These are phyloP conservation scores for Bucco capensis DNA, from an alignment of 2,113 vertebrate species.

Conservation along the genomic window DNA sequence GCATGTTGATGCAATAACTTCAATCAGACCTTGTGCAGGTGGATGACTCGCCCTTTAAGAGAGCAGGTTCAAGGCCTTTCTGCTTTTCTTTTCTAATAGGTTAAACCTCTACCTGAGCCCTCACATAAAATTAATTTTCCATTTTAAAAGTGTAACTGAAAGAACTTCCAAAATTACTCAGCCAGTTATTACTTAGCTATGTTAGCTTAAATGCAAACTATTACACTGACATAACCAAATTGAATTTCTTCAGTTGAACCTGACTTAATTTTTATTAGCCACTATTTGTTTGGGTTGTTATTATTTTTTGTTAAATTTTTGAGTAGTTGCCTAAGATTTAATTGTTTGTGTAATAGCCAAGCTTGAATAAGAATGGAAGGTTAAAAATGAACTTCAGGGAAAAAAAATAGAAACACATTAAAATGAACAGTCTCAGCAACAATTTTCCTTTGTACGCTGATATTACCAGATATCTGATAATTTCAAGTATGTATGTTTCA, in stretches of 20 bases:
- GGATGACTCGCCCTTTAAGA: neutral
- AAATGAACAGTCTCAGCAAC: neutral
- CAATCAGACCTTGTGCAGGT: neutral
- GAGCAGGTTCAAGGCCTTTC: neutral
- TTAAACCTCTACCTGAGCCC: neutral
- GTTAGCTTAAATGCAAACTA: neutral
- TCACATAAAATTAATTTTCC: neutral
- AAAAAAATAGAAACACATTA: neutral
- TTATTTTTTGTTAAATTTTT: neutral
- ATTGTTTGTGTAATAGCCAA: neutral
- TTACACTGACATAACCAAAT: neutral
- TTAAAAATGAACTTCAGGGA: neutral
- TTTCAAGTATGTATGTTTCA: neutral
- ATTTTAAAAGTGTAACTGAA: neutral
- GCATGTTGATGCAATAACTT: neutral
- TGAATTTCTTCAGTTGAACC: neutral
- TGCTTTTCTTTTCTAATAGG: neutral
- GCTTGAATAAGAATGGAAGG: neutral
- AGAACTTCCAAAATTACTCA: neutral
- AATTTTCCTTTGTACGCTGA: too few species aligned
- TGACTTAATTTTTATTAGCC: neutral
- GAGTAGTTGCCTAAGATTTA: neutral
- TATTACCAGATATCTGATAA: neutral
- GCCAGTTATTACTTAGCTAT: neutral
- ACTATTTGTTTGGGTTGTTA: neutral